phyloP scores from a whole-genome alignment of 2,113 vertebrate species.

The Pristiophorus japonicus region DNA sequence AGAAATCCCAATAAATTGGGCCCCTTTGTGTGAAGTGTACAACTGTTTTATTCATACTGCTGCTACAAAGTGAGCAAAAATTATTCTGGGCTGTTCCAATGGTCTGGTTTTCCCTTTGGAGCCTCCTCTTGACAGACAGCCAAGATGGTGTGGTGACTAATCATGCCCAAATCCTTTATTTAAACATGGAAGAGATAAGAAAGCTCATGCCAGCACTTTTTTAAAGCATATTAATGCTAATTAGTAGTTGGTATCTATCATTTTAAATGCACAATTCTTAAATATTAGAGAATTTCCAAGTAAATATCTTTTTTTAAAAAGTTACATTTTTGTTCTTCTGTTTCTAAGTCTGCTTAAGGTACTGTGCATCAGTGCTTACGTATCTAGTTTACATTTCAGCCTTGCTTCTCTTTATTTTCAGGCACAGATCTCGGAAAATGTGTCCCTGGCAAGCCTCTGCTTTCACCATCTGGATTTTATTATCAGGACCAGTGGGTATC shows the following conservation, averaged over 20 bases:
- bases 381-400: neutral
- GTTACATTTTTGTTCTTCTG: neutral
- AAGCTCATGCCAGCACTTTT: neutral
- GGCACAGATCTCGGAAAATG: neutral
- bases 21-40: neutral
- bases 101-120: neutral
- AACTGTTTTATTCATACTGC: neutral
- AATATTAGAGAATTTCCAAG: neutral
- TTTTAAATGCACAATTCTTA: neutral
- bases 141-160: neutral
- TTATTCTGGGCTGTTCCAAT: neutral
- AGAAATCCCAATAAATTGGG: neutral
- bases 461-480: conserved; percentile 20
- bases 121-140: neutral
- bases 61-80: neutral
- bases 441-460: neutral
- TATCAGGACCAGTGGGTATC: conserved; percentile 66
- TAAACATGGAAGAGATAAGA: neutral
- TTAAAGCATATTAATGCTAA: neutral
- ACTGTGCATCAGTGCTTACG: neutral
- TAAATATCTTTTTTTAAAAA: neutral
- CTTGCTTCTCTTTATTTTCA: neutral
- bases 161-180: neutral
- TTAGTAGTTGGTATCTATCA: neutral
- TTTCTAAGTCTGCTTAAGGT: neutral